These are phyloP conservation scores for Thamnaconus septentrionalis DNA, from an alignment of 2,113 vertebrate genomes.

Conservation along the genomic window DNA sequence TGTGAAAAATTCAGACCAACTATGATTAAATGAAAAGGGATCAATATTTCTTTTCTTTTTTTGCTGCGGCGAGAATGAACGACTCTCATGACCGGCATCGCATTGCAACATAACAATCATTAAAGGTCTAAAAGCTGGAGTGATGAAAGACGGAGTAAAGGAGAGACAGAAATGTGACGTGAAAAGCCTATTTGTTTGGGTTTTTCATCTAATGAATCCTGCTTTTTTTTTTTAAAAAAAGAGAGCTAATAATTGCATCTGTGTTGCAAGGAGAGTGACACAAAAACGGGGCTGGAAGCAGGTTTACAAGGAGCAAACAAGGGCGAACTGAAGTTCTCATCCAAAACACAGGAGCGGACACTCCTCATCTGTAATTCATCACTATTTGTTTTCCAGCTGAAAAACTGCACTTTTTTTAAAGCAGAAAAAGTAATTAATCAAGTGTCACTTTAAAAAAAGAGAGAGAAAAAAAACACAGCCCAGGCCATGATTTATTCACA, in stretches of 20 bases:
- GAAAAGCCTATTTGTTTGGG: too few species aligned
- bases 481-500: slow-evolving; percentile 31
- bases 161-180: too few species aligned
- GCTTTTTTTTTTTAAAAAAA: too few species aligned
- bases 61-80: neutral
- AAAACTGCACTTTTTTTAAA: neutral
- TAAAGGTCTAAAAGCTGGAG: too few species aligned
- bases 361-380: slow-evolving; percentile 10
- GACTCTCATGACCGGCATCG: too few species aligned
- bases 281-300: slow-evolving; percentile 41
- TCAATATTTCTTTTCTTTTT: slow-evolving; percentile 24
- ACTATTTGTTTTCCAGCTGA: slow-evolving; percentile 4
- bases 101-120: too few species aligned
- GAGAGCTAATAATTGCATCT: too few species aligned
- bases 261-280: too few species aligned
- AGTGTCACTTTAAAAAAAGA: neutral
- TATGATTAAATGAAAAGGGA: slow-evolving; percentile 35
- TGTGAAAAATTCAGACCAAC: slow-evolving; percentile 26
- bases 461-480: neutral
- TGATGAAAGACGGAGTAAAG: too few species aligned
- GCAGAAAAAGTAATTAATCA: slow-evolving; percentile 26
- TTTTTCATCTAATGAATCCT: too few species aligned
- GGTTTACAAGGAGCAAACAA: neutral
- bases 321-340: neutral
- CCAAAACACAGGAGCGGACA: slow-evolving; percentile 5